These are phyloP conservation scores for Noctua fimbriata DNA, from an alignment of 2,888 invertebrate genomes.

Conservation along the genomic window DNA sequence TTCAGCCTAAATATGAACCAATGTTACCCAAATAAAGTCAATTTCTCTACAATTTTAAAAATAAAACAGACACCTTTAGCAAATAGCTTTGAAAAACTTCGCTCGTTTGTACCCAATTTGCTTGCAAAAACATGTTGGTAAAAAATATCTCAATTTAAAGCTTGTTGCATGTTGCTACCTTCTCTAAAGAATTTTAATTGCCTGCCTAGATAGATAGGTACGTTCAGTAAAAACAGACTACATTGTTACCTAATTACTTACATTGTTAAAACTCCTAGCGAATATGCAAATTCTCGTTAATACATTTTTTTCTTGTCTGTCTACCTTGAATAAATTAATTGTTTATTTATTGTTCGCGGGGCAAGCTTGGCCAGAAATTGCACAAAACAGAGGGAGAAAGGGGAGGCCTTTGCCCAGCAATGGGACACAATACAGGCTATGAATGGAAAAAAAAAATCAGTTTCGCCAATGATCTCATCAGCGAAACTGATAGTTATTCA, in stretches of 20 bases:
- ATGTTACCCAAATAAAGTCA: not conserved
- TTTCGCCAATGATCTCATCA: not conserved
- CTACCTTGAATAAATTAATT: not conserved
- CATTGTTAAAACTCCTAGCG: not conserved
- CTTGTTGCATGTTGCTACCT: conserved; percentile 1
- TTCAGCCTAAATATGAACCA: not conserved
- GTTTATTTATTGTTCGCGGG: not conserved
- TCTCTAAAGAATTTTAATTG: conserved; percentile 28
- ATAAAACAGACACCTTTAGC: not conserved
- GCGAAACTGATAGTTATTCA: too few species aligned
- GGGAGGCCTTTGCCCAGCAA: too few species aligned
- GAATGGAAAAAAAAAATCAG: not conserved
- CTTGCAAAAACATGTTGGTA: not conserved
- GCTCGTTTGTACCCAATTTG: not conserved
- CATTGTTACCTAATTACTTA: not conserved
- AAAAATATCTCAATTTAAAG: conserved; percentile 13
- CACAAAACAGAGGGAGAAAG: too few species aligned
- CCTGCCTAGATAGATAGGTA: not conserved
- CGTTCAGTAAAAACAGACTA: conserved; percentile 10
- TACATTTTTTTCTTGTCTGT: not conserved
- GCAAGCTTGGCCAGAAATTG: too few species aligned
- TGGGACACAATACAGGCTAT: too few species aligned
- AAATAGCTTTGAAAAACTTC: not conserved
- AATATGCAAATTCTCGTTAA: not conserved
- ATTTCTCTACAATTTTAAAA: not conserved